These are phyloP conservation scores for Alca torda DNA, from an alignment of 2,797 vertebrate genomes.

Conservation along the genomic window DNA sequence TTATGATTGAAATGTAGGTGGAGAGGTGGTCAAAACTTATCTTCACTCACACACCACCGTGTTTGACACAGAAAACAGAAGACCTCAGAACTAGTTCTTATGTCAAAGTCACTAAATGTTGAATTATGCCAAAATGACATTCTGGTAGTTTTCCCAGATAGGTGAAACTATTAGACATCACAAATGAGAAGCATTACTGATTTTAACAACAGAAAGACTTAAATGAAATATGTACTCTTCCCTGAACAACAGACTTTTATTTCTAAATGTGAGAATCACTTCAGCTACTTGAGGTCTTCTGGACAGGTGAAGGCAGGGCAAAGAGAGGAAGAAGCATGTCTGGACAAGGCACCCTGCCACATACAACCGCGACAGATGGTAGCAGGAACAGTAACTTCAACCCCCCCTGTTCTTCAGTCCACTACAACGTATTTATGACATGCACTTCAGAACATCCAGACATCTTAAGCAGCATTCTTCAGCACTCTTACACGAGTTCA, in stretches of 20 bases:
- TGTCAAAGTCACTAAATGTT: neutral
- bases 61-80: neutral
- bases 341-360: neutral
- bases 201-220: neutral
- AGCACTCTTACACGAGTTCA: neutral
- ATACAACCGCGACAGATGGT: accelerated
- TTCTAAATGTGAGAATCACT: neutral
- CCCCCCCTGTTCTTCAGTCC: neutral
- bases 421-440: too few species aligned
- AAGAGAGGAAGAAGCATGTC: neutral
- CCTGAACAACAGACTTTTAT: neutral
- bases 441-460: neutral
- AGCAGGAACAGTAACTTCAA: neutral
- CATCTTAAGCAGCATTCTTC: neutral
- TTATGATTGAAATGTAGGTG: neutral
- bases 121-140: neutral
- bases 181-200: too few species aligned
- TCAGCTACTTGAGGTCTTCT: too few species aligned
- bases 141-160: neutral
- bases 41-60: too few species aligned
- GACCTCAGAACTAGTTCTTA: neutral
- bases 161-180: neutral
- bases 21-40: too few species aligned
- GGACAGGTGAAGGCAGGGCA: neutral
- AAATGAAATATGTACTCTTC: neutral